phyloP scores from a whole-genome alignment of 1,140 invertebrate species.

The Drosophila seguyi region DNA sequence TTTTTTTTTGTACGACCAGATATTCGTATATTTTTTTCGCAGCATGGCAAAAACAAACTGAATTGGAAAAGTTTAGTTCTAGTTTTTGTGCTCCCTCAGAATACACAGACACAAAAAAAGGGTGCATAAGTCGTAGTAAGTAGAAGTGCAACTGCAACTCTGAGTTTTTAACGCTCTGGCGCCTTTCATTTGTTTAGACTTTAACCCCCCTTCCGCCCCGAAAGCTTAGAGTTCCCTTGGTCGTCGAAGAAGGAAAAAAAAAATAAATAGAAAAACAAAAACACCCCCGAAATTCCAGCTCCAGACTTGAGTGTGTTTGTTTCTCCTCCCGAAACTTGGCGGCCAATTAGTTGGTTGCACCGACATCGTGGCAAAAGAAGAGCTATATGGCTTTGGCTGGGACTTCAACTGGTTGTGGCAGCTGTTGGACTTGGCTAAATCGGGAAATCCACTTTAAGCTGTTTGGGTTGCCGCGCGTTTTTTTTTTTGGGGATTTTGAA shows the following conservation, averaged over 20 bases:
- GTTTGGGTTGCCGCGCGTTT: conserved; percentile 26
- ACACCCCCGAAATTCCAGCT: conserved; percentile 21
- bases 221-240: conserved; percentile 54
- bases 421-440: conserved; percentile 49
- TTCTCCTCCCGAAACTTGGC: conserved; percentile 50
- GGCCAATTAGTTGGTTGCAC: conserved; percentile 52
- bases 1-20: conserved; percentile 60
- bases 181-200: conserved; percentile 76
- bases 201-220: conserved; percentile 9
- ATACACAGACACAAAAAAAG: conserved; percentile 7
- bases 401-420: conserved; percentile 39
- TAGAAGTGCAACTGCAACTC: conserved; percentile 51
- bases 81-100: conserved; percentile 30
- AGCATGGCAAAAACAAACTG: conserved; percentile 65
- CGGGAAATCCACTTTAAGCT: conserved; percentile 58
- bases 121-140: conserved; percentile 41
- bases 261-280: conserved; percentile 9
- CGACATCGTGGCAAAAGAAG: conserved; percentile 1
- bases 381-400: conserved; percentile 22
- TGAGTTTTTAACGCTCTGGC: conserved; percentile 77
- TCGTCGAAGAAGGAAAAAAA: neutral
- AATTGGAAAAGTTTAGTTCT: conserved; percentile 73
- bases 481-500: conserved; percentile 1
- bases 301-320: conserved; percentile 44
- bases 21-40: conserved; percentile 66